Conservation (phyloP, 2,113 vertebrate genomes). For the Alosa alosa region DNA sequence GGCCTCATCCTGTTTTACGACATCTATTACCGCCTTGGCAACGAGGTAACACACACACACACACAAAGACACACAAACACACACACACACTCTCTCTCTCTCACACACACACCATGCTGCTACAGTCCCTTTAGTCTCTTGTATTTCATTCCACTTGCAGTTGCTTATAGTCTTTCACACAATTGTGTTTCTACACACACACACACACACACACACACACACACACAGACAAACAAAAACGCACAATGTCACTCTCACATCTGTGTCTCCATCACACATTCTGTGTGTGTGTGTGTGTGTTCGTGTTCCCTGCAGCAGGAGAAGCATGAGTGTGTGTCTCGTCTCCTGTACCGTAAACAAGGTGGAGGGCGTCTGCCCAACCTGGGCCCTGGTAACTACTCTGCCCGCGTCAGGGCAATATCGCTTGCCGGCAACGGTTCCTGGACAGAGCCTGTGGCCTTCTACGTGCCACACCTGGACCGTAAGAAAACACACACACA, state of each 20-base stretch:
- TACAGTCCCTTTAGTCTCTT: too few relatives aligned
- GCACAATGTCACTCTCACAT: too few relatives aligned
- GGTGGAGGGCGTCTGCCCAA: slow-evolving; percentile 81
- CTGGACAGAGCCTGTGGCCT: slow-evolving; percentile 83
- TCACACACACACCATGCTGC: neutral
- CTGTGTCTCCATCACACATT: neutral
- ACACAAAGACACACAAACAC: too few relatives aligned
- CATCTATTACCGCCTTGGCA: slow-evolving; percentile 84
- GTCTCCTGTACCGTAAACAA: slow-evolving; percentile 80
- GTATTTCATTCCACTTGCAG: too few relatives aligned
- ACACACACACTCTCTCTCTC: neutral
- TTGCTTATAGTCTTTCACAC: too few relatives aligned
- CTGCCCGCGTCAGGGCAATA: slow-evolving; percentile 87
- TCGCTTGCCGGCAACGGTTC: slow-evolving; percentile 96
- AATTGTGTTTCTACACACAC: too few relatives aligned
- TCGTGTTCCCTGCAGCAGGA: slow-evolving; percentile 62
- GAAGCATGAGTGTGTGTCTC: slow-evolving; percentile 89
- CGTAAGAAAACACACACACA: slow-evolving; percentile 70
- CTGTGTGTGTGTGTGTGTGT: neutral
- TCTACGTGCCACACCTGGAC: slow-evolving; percentile 83
- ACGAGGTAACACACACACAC: slow-evolving; percentile 77
- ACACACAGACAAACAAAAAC: too few relatives aligned
- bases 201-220: too few relatives aligned
- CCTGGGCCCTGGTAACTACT: slow-evolving; percentile 91
- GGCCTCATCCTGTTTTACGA: slow-evolving; percentile 95